Evolutionary conservation across 2,888 invertebrate species (phyloP), one percentile per base, ranked within the genome.

Genomic region (Halictus quadricinctus): DNA sequence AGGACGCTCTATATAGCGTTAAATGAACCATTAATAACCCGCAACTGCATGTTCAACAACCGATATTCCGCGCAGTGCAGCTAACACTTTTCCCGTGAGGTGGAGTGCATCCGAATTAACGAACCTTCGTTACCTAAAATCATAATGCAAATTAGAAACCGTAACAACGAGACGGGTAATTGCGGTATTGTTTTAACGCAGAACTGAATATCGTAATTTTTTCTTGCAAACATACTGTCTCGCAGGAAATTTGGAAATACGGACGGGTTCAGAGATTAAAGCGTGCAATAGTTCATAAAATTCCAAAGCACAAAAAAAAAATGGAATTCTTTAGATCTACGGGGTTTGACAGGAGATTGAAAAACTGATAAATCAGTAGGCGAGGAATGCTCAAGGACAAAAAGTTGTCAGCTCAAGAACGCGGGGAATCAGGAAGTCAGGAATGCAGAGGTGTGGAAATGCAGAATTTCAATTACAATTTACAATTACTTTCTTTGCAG

Each of bases 11-110:
- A 70, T 43, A 70, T 43, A 41, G n/a, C 41, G 43, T 70, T 70
- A 70, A 70, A 70, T 70, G 70, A 43, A 70, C 70, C 70, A 70
- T 70, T n/a, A 70, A 69, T 36, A 69, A 12, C 13, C n/a, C 4
- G n/a, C 21, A 41, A 66, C 12, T 13, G 2, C n/a, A 70, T 13
- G 21, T 21, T 43, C 6, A 70, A 21, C n/a, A 12, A 6, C 43
- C 70, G 41, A 70, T 70, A 70, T 10, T 69, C 66, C 13, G 12
- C 12, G 12, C 12, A n/a, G 21, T 10, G n/a, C n/a, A 43, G n/a
- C n/a, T 43, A 70, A 43, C n/a, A n/a, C 18, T 43, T 43, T 70
- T 70, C 43, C 13, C 13, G n/a, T 70, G n/a, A 70, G n/a, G 41
- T 12, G n/a, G 13, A 43, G 43, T 43, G 43, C 70, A 2, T 10